phyloP scores from a whole-genome alignment of 2,113 vertebrate species.

The Prionailurus viverrinus region DNA sequence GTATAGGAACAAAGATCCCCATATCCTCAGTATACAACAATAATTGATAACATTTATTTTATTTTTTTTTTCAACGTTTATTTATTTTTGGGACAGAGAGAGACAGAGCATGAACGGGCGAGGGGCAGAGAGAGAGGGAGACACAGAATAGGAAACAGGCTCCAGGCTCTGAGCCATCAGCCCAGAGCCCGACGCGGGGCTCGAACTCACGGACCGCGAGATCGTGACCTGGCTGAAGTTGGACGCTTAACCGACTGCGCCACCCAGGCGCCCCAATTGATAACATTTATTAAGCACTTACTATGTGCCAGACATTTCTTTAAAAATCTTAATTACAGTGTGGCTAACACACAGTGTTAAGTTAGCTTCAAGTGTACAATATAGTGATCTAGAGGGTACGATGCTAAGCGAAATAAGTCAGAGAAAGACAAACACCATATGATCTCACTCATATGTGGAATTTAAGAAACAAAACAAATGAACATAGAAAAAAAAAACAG shows the following conservation, averaged over 20 bases:
- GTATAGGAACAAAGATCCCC: background rate
- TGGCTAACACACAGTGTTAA: background rate
- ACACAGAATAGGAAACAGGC: too few species aligned
- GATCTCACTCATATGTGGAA: background rate
- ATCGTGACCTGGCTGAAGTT: too few species aligned
- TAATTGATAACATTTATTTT: background rate
- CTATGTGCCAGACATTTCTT: background rate
- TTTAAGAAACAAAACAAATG: background rate
- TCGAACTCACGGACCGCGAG: too few species aligned
- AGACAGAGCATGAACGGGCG: too few species aligned
- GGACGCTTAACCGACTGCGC: too few species aligned
- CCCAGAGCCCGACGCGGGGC: too few species aligned
- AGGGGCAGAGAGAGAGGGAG: too few species aligned
- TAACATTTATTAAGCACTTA: background rate
- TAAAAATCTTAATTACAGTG: background rate
- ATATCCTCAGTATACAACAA: background rate
- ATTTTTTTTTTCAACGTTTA: too few species aligned
- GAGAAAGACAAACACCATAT: background rate
- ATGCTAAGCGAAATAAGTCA: background rate
- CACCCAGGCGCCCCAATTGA: too few species aligned
- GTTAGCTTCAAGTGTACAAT: background rate
- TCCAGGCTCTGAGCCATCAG: too few species aligned
- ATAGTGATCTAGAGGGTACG: background rate
- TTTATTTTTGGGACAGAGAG: too few species aligned
- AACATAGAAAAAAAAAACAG: background rate